Conservation (phyloP, 2,113 vertebrate genomes). For the Capreolus pygargus region DNA sequence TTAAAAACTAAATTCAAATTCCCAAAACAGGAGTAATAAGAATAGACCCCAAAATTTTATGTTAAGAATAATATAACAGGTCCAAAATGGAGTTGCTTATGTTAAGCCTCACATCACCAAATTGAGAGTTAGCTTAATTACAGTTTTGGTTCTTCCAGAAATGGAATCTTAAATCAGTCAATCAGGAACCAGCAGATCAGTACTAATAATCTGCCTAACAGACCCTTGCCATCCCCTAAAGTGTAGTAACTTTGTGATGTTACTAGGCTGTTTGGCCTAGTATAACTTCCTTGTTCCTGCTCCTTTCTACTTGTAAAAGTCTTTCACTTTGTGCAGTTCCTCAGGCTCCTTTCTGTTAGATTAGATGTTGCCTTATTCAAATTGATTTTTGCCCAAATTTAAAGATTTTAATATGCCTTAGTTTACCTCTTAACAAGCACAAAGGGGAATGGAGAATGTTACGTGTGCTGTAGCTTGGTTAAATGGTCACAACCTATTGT, state of each 20-base stretch:
- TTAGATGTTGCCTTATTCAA: background rate
- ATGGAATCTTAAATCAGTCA: background rate
- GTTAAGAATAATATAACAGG: background rate
- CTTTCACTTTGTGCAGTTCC: background rate
- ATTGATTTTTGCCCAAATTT: background rate
- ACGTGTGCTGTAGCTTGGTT: background rate
- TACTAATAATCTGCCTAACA: background rate
- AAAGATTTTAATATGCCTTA: background rate
- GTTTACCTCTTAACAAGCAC: background rate
- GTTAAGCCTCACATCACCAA: background rate
- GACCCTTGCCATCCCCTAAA: background rate
- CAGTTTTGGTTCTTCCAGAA: background rate
- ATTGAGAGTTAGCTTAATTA: background rate
- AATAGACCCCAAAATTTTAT: background rate
- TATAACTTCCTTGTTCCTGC: background rate
- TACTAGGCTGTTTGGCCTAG: background rate
- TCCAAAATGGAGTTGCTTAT: background rate
- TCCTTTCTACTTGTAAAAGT: background rate
- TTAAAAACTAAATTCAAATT: background rate
- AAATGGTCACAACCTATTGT: background rate
- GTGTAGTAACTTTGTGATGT: background rate
- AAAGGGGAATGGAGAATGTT: background rate
- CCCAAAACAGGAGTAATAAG: background rate
- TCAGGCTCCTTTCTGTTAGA: background rate
- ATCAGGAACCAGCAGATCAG: background rate